Evolutionary conservation across 2,888 invertebrate species (phyloP), one percentile per base, ranked within the genome.

Genomic region (Caenorhabditis afra): DNA sequence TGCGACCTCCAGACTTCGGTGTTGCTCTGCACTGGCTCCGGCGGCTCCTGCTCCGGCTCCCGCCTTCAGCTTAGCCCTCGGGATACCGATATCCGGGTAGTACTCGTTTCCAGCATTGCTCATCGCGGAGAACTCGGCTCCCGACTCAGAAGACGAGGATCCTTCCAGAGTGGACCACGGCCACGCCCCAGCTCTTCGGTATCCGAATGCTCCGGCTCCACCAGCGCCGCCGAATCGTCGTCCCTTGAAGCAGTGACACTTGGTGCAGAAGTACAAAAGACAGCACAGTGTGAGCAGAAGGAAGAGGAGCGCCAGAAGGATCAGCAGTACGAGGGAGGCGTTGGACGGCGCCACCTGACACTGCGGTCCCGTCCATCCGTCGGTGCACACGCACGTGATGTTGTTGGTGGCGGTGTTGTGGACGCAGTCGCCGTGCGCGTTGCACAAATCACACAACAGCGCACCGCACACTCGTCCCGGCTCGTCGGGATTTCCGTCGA

Each of bases 111-210:
- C 86, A 29, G 80, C 78, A 18, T 84, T 84, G 20, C 75, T 74
- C 81, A 83, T 81, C 45, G 82, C 86, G 8, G 84, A 83, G 70
- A 88, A 84, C 49, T 89, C 89, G 1, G 83, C 87, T 20, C 87
- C 89, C 45, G 85, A 83, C 55, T 87, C 88, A 18, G 86, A 87
- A 22, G 87, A 87, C 1, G 86, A 81, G 3, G 89, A 90, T 52
- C 85, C 88, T 57, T 90, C 89, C 16, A 90, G 82, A 0, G 90
- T 89, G 8, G 86, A 79, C 88, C 88, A 89, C 16, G 88, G 88
- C 87, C 88, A 89, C 8, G 84, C 84, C 11, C 87, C 84, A 1
- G 70, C 76, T 74, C 83, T 68, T 50, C 81, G 61, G 44, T 81
- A 81, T 11, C 84, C 83, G 53, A 85, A 70, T 14, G 67, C 78